Evolutionary conservation across 2,113 vertebrate genomes (phyloP).

Genomic region (Ptilonorhynchus violaceus): DNA sequence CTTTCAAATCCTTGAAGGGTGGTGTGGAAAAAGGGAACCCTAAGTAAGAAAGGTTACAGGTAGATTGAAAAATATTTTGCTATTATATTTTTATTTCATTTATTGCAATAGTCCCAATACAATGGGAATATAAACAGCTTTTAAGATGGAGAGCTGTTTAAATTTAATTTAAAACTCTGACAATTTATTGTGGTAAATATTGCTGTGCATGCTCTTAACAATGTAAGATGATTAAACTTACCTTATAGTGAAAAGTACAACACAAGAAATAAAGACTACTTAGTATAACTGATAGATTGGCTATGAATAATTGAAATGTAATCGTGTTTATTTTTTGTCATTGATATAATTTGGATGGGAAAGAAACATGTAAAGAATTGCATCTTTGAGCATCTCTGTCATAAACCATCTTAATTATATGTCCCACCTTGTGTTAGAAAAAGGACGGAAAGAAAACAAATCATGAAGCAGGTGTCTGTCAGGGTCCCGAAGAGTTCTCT

Average conservation of each 20-base stretch:
- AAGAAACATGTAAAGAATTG: neutral
- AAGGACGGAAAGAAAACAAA: neutral
- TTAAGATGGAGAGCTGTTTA: neutral
- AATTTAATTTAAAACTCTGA: neutral
- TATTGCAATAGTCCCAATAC: neutral
- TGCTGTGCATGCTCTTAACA: neutral
- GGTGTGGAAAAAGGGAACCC: fast-evolving
- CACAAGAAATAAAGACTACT: neutral
- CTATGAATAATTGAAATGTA: neutral
- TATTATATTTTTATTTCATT: neutral
- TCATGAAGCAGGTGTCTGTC: neutral
- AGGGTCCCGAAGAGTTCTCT: neutral
- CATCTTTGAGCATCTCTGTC: neutral
- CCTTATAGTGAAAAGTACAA: neutral
- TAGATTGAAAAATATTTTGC: neutral
- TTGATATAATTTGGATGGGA: neutral
- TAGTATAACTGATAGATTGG: neutral
- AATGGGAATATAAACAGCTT: neutral
- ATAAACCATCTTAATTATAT: neutral
- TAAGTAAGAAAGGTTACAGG: neutral
- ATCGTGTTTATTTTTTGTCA: neutral
- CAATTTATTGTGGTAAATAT: neutral
- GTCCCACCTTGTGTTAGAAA: neutral
- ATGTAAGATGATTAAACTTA: neutral
- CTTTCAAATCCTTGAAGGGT: neutral